Percentiles rank a stretch among this genome's conserved stretches.
These are phyloP conservation scores for Pollenia griseotomentosa DNA, from an alignment of 2,888 invertebrate species.

Conservation along the genomic window DNA sequence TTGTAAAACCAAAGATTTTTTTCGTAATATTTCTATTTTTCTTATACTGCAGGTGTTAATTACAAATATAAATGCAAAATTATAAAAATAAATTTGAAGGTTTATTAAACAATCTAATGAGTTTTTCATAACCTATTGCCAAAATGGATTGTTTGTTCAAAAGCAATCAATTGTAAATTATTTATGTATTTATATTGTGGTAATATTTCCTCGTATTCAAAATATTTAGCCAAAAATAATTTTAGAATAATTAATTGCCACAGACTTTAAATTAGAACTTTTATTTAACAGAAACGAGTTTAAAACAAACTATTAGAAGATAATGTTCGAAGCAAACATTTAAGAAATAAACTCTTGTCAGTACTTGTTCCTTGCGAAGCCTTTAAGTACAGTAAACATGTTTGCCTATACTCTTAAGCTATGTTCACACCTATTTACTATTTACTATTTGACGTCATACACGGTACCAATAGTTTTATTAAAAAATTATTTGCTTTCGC, in stretches of 20 bases:
- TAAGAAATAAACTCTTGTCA: too few species aligned
- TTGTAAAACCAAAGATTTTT: slow-evolving; percentile 39
- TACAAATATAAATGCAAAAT: slow-evolving; percentile 51
- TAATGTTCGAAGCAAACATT: too few species aligned
- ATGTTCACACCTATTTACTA: too few species aligned
- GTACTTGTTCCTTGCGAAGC: too few species aligned
- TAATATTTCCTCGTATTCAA: background rate
- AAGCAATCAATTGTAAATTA: slow-evolving; percentile 17
- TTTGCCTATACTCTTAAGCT: too few species aligned
- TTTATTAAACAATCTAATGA: slow-evolving; percentile 65
- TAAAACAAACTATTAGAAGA: too few species aligned
- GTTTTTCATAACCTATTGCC: slow-evolving; percentile 63
- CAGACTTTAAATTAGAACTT: background rate
- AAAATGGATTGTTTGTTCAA: slow-evolving; percentile 35
- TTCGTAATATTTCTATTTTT: slow-evolving; percentile 31
- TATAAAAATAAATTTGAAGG: slow-evolving; percentile 44
- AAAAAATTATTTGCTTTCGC: too few species aligned
- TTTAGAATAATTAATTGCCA: background rate
- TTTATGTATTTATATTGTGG: background rate
- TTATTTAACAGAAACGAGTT: background rate
- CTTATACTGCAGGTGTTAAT: slow-evolving; percentile 67
- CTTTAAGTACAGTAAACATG: too few species aligned
- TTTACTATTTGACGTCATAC: too few species aligned
- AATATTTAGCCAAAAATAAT: background rate
- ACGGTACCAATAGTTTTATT: too few species aligned